A percentile compares a stretch with the other conserved stretches of the same genome.
Evolutionary conservation across 1,140 invertebrate genomes (phyloP).

Genomic region (Archegozetes longisetosus): DNA sequence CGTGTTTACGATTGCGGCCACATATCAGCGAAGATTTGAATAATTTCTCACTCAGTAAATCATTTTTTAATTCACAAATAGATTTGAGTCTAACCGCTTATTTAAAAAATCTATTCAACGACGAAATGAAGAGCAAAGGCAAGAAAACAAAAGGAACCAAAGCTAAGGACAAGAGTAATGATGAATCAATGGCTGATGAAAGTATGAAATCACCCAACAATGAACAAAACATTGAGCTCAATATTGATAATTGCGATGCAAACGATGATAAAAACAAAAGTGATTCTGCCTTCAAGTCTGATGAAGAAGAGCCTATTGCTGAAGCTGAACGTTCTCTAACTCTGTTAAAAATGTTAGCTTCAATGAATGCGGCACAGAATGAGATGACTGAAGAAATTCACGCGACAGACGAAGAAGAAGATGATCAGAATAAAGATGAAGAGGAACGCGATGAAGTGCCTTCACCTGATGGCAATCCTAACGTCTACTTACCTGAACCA

Average conservation of each 20-base stretch:
- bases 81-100: slow-evolving; percentile 17
- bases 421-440: not conserved
- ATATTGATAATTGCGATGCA: not conserved
- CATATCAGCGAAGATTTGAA: not conserved
- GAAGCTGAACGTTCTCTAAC: slow-evolving; percentile 7
- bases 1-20: not conserved
- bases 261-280: not conserved
- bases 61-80: slow-evolving; percentile 13
- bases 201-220: not conserved
- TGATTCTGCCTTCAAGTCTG: not conserved
- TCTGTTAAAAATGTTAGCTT: slow-evolving; percentile 13
- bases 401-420: not conserved
- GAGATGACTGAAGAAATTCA: not conserved
- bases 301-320: slow-evolving; percentile 10
- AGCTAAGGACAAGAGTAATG: not conserved
- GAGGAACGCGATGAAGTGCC: not conserved
- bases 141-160: not conserved
- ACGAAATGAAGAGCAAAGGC: not conserved
- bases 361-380: slow-evolving; percentile 8
- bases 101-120: slow-evolving; percentile 8
- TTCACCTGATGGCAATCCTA: not conserved
- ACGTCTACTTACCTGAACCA: slow-evolving; percentile 9
- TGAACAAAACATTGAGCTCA: not conserved
- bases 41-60: not conserved
- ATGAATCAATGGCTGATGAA: too few relatives aligned